A percentile compares a stretch with the other conserved stretches of the same genome.
Evolutionary conservation across 1,140 invertebrate species (phyloP).

Genomic region (Drosophila erecta): DNA sequence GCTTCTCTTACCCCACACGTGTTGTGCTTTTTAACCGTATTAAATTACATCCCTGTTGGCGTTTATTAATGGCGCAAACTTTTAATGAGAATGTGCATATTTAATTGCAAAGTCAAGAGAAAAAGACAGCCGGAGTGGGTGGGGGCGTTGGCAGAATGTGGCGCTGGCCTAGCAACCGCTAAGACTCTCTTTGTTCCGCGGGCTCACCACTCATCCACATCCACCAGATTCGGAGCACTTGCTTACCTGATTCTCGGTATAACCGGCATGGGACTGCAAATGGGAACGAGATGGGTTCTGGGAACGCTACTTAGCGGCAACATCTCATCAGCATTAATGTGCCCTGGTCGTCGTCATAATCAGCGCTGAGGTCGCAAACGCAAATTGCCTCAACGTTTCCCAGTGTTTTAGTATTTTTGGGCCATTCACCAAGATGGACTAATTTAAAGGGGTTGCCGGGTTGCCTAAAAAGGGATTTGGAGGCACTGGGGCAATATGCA

Average conservation of each 20-base stretch:
- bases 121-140: slow-evolving; percentile 34
- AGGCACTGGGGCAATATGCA: no score
- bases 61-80: slow-evolving; percentile 84
- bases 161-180: slow-evolving; percentile 59
- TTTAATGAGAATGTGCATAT: slow-evolving; percentile 85
- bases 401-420: slow-evolving; percentile 14
- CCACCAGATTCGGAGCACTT: slow-evolving; percentile 28
- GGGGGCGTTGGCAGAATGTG: slow-evolving; percentile 7
- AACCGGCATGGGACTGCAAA: slow-evolving; percentile 6
- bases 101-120: slow-evolving; percentile 81
- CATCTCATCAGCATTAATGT: slow-evolving; percentile 78
- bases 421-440: slow-evolving; percentile 48
- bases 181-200: slow-evolving; percentile 46
- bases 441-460: not conserved
- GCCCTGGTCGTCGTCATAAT: slow-evolving; percentile 74
- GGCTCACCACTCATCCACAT: slow-evolving; percentile 27
- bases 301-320: slow-evolving; percentile 78
- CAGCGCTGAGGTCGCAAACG: slow-evolving; percentile 63
- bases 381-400: slow-evolving; percentile 60
- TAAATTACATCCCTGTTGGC: slow-evolving; percentile 82
- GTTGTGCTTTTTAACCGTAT: slow-evolving; percentile 82
- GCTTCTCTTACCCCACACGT: slow-evolving; percentile 58
- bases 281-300: slow-evolving; percentile 52
- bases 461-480: no score
- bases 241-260: slow-evolving; percentile 44